Evolutionary conservation across 1,140 invertebrate species (phyloP), one percentile per base, ranked within the genome.

Genomic region (Popillia japonica): DNA sequence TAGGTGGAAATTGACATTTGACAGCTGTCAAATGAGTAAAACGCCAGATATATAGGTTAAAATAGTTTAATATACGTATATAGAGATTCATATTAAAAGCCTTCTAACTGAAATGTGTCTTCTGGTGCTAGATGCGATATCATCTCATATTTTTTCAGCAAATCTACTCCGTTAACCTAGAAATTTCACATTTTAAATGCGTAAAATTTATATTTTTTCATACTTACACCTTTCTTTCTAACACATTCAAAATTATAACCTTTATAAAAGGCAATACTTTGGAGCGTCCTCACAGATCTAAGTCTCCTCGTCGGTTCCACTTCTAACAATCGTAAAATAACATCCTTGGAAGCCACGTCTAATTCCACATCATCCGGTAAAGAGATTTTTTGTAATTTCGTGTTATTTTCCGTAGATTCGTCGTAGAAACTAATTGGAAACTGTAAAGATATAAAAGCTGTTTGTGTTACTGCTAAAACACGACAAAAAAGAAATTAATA

Each of bases 181-280:
- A 74, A 40, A 73, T 1, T 6, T 34, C 72, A 73, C 40, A 61
- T 61, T 17, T 6, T 14, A 17, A 0, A 2, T 73, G 72, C 9
- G 27, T 75, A 27, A 6, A 75, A 75, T 44, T 17, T 44, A 20
- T 27, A 42, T 42, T 7, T 2, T 2, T 76, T 11, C 23, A 76
- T 55, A 76, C 10, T 14, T 44, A 44, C n/a, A n/a, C 59, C 2
- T 23, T 80, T 82, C 9, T 79, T 77, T 73, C 84, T 85, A 0
- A 88, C 86, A 76, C 86, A 81, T 23, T 86, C 86, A 55, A 89
- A 87, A 84, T 87, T 86, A 79, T 87, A 90, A 72, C 86, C 85
- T 81, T 88, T 88, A 80, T 86, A 90, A 72, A 90, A 88, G 17
- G 89, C 87, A 6, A 89, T 88, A 41, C 84, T 86, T 77, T 88